Evolutionary conservation across 2,113 vertebrate genomes (phyloP), one percentile per base, ranked within the genome.

Genomic region (Thunnus thynnus): DNA sequence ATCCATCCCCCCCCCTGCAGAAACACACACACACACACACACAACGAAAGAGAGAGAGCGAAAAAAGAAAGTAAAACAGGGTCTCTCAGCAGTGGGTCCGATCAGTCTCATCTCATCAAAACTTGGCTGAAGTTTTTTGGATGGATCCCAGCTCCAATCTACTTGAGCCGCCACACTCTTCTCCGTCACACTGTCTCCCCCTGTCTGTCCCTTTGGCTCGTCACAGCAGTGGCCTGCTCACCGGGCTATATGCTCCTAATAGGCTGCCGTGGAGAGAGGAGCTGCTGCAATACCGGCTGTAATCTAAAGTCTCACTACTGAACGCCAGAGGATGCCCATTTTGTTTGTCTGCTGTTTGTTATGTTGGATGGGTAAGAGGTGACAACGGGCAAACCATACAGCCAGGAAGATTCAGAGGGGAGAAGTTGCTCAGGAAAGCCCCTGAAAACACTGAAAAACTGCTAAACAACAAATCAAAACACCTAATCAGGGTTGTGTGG

Each of bases 71-170:
- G 84, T 65, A 70, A 88, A 74, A 73, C 64, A 61, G 56, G 75
- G 72, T 74, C 84, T 88, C 84, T 80, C 83, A 78, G 80, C 83
- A 78, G 87, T 83, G 81, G 89, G 86, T 89, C 91, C 60, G 78
- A 84, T 89, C 82, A 86, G 80, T 87, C 87, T 86, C 86, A 85
- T 91, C 82, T 93, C 86, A 92, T 93, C 89, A 89, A 91, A 94
- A 93, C 89, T 92, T 86, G 85, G 71, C 87, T 78, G 57, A 92
- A 92, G 92, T 91, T 91, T 92, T 90, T 86, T 90, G 88, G 86
- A 88, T 48, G 63, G 80, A 75, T 86, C 82, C 83, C 86, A 92
- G 91, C 78, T 80, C 57, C 84, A 88, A 81, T 89, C 83, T 80
- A n/a, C 64, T 73, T 5, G 67, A 70, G 80, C 76, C 64, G 27